Evolutionary conservation across 2,888 invertebrate species (phyloP), one percentile per base, ranked within the genome.

Genomic region (Asteroscopus sphinx): DNA sequence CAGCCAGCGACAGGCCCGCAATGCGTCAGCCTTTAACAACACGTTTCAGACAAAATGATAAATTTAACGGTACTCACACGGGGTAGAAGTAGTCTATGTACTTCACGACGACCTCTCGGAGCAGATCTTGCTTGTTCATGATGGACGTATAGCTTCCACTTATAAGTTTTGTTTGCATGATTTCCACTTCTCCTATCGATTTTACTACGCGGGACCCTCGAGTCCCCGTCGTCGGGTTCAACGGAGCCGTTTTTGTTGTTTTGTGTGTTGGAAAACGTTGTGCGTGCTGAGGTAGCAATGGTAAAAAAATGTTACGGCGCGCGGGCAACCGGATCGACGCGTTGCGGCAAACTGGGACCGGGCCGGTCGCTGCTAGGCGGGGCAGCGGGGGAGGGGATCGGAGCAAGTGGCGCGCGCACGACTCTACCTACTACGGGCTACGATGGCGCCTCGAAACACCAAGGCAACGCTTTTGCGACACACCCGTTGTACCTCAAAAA

Each of bases 71-170:
- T 92, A 96, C 96, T 96, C 87, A 96, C 96, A 96, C 95, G 79
- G 96, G 96, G 83, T 96, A 95, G 92, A 96, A 96, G 90, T 96
- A 96, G 93, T 96, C 96, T 81, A 96, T 95, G 90, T 96, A 96
- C 88, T 96, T 96, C 91, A 95, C 95, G 83, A 96, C 96, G 73
- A 96, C 96, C 90, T 96, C 96, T 80, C 96, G 93, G 70, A 96
- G 95, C 76, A 96, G 95, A 91, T 96, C 96, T 90, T 96, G 96
- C 88, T 95, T 95, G 89, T 94, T 95, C 93, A 96, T 95, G 87
- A 95, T 95, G 88, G 96, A 95, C 81, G 95, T 94, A 92, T 95
- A 95, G 92, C 95, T 95, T 79, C 95, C 94, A 89, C 94, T 95
- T 92, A 95, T 95, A 79, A 92, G 88, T 88, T 94, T 95, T 73